Evolutionary conservation across 2,797 vertebrate species (phyloP), one percentile per base, ranked within the genome.

Genomic region (Poeciliopsis gracilis): DNA sequence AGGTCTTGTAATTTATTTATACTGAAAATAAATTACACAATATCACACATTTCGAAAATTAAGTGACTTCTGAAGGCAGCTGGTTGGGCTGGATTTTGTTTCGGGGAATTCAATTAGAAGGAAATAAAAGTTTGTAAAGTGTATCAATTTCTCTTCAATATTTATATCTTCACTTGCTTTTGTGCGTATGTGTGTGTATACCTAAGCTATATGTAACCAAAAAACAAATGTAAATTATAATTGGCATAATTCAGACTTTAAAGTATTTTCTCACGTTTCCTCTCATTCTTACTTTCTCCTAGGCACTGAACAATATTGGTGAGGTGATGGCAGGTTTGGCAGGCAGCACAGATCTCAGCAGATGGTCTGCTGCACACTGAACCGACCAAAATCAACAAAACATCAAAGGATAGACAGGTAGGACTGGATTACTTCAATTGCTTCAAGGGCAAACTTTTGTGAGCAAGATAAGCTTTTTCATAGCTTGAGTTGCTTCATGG

Each of bases 301-400:
- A 92, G 92, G 83, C 89, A 78, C 80, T 84, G 84, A 89, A 81
- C 76, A 78, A 86, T 75, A 72, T 77, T 79, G 61, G 84, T 76
- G 77, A 85, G 83, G 86, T 88, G 88, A 94, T 93, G 92, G 89
- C 84, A 77, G 86, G 75, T 57, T 82, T 63, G 43, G 72, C 77
- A 49, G 75, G 73, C 77, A 77, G 77, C 76, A 88, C 77, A 73
- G 84, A 86, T 80, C 82, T 81, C 76, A 89, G 82, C 78, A 79
- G 82, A 82, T 74, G 57, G 67, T 85, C 86, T 82, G 85, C 86
- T 76, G 71, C 84, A 85, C 79, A 78, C 80, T 94, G 83, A 94
- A 87, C 72, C 69, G 77, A 82, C 82, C 78, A 69, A 78, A 87
- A 81, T 75, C 80, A 71, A 82, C 81, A 72, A 82, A 79, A 43